A percentile compares a stretch with the other conserved stretches of the same genome.
phyloP scores from a whole-genome alignment of 64 coral and sea anemone species.

The Dendronephthya gigantea region DNA sequence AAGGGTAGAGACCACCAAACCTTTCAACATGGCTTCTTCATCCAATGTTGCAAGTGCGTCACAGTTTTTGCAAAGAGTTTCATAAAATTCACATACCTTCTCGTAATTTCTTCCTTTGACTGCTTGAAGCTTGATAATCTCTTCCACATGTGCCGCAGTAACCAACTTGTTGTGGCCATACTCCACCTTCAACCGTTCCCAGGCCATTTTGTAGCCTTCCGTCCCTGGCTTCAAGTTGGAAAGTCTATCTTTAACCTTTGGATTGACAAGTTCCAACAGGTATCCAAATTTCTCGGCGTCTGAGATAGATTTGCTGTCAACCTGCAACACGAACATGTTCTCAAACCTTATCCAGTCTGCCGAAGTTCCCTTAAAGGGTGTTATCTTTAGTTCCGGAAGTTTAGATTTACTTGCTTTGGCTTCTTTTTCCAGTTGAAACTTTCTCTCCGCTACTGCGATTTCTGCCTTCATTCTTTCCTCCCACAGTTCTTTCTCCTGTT shows the following conservation, averaged over 20 bases:
- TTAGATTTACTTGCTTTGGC: neutral
- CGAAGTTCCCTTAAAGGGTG: conserved; percentile 10
- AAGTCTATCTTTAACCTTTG: neutral
- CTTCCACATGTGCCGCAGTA: conserved; percentile 3
- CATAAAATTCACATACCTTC: conserved; percentile 50
- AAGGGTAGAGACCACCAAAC: conserved; percentile 37
- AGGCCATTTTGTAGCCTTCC: neutral
- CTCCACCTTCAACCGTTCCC: conserved; percentile 1
- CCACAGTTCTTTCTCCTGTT: conserved; percentile 28
- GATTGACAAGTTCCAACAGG: conserved; percentile 20
- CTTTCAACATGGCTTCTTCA: conserved; percentile 26
- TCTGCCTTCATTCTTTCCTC: conserved; percentile 39
- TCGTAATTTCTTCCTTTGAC: conserved; percentile 8
- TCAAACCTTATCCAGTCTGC: conserved; percentile 39
- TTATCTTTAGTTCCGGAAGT: conserved; percentile 13
- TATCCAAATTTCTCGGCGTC: conserved; percentile 33
- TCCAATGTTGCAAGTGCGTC: conserved; percentile 2
- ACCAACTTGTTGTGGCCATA: conserved; percentile 18
- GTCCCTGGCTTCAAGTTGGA: neutral
- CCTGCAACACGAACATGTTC: conserved; percentile 35
- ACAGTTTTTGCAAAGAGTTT: conserved; percentile 29
- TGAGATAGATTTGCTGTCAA: conserved; percentile 16
- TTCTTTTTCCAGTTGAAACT: conserved; percentile 23
- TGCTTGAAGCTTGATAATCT: neutral
- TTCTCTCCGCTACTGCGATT: conserved; percentile 16